Conservation (phyloP, 1,140 invertebrate species). For the Leucophenga varia region DNA sequence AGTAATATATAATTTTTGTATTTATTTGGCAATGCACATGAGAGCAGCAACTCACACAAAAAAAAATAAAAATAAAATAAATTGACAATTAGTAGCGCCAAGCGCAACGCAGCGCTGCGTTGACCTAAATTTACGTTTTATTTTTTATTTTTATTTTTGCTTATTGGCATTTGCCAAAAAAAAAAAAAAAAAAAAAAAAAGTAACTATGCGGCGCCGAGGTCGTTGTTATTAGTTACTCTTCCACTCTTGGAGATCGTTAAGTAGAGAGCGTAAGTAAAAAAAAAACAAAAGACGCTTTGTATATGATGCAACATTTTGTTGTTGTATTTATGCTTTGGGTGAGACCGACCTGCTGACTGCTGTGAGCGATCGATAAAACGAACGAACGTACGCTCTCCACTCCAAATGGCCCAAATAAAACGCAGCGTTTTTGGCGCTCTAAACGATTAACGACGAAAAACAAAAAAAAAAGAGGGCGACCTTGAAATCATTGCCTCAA, state of each 20-base stretch:
- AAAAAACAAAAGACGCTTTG: too few relatives aligned
- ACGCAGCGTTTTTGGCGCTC: neutral
- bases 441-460: slow-evolving; percentile 6
- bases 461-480: slow-evolving; percentile 35
- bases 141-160: neutral
- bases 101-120: slow-evolving; percentile 32
- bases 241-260: too few relatives aligned
- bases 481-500: slow-evolving; percentile 39
- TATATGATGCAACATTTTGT: too few relatives aligned
- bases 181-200: slow-evolving; percentile 6
- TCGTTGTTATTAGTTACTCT: too few relatives aligned
- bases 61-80: slow-evolving; percentile 5
- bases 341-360: slow-evolving; percentile 12
- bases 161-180: slow-evolving; percentile 20
- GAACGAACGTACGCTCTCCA: neutral
- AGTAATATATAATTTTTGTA: too few relatives aligned
- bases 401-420: slow-evolving; percentile 32
- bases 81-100: slow-evolving; percentile 22
- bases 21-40: too few relatives aligned
- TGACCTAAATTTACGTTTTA: neutral
- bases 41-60: too few relatives aligned
- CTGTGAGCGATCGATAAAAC: slow-evolving; percentile 12
- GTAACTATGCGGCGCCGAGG: slow-evolving; percentile 25
- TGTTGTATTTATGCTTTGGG: too few relatives aligned
- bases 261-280: neutral